These are phyloP conservation scores for Iguana delicatissima DNA, from an alignment of 2,797 vertebrate genomes.

Conservation along the genomic window DNA sequence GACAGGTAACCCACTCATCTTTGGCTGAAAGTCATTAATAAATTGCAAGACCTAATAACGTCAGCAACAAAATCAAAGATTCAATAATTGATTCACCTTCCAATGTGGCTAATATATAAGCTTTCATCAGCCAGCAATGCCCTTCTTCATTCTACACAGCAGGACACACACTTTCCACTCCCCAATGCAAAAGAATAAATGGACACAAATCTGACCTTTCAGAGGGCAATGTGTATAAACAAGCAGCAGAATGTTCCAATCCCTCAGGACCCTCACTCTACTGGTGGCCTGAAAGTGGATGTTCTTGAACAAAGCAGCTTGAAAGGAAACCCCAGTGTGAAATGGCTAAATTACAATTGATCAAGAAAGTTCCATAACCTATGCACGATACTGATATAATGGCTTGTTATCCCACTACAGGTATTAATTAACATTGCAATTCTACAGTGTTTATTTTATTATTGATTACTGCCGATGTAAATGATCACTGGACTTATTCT, in stretches of 20 bases:
- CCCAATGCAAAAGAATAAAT: neutral
- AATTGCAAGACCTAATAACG: neutral
- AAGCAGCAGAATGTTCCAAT: neutral
- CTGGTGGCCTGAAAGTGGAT: neutral
- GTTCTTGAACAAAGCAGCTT: neutral
- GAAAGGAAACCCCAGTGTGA: neutral
- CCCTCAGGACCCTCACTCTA: neutral
- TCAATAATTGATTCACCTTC: neutral
- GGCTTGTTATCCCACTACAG: neutral
- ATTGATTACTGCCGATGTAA: neutral
- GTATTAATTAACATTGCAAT: neutral
- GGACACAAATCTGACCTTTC: neutral
- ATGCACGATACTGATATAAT: slow-evolving; percentile 12
- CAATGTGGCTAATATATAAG: neutral
- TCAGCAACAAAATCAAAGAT: neutral
- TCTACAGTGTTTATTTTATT: neutral
- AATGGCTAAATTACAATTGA: neutral
- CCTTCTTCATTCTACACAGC: neutral
- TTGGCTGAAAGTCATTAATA: neutral
- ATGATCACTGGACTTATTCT: neutral
- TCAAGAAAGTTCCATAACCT: neutral
- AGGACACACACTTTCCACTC: neutral
- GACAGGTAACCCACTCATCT: neutral
- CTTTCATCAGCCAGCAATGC: neutral
- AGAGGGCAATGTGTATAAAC: neutral